Base-by-base conservation (phyloP, 1,140 invertebrate genomes). In the Brachionus rotundiformis region DNA sequence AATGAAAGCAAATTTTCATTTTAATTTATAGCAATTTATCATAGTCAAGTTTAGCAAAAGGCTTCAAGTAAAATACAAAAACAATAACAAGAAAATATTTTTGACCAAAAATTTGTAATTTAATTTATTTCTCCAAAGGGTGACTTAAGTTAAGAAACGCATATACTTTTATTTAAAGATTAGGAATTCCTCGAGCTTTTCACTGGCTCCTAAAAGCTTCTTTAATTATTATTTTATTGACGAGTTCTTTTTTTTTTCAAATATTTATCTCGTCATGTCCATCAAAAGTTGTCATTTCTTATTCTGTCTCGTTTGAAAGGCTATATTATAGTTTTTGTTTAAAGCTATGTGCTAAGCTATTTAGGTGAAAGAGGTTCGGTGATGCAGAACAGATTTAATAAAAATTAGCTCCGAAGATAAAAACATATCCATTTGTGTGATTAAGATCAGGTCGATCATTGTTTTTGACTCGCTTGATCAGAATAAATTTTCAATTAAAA, bases 1-100 rank as follows among this genome's bases (percentile, higher is more conserved):
- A 63, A 63, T 29, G n/a, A 63, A 63, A 27, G 11, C 27, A 23
- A 68, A 68, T 36, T 16, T 68, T 68, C 63, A 33, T 68, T 68
- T 68, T 19, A 68, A 68, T 68, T 68, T 68, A 68, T 68, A 68
- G 29, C n/a, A 68, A 68, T 68, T 68, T 68, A 68, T 68, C 63
- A 39, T 68, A 63, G 61, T 29, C 25, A 36, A 68, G 33, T 36
- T 36, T 36, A 19, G 16, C 16, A 68, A 68, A 68, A 68, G 33
- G 63, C 63, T 68, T 19, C 63, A n/a, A 68, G 63, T 68, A 68
- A 68, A 68, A 68, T 68, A 68, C 16, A 8, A 68, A 68, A 68
- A 68, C 63, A 68, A 68, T 68, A 68, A 68, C 63, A 68, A 68
- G 63, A 68, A 68, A 68, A 68, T 36, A 68, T 54, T 54, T 54